These are phyloP conservation scores for Uromys caudimaculatus DNA, from an alignment of 2,797 vertebrate genomes.

Conservation along the genomic window DNA sequence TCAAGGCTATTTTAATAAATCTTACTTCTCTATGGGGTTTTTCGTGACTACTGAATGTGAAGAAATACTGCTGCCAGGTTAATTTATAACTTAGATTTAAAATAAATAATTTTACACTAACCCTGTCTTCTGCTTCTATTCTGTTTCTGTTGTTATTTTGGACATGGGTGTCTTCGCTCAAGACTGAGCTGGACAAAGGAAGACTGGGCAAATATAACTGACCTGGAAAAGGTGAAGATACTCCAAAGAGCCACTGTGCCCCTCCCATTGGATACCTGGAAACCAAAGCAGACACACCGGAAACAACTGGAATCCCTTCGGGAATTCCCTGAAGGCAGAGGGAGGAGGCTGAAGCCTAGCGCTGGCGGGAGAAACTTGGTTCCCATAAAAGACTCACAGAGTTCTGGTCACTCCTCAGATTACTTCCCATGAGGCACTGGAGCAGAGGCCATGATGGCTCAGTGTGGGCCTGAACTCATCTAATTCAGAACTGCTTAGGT, in stretches of 20 bases:
- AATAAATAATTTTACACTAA: too few species aligned
- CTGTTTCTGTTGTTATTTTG: neutral
- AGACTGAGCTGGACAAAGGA: neutral
- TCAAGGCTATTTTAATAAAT: neutral
- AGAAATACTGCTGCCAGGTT: neutral
- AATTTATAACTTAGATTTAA: neutral
- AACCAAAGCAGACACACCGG: accelerated
- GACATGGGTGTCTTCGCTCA: neutral
- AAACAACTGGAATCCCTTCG: neutral
- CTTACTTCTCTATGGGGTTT: too few species aligned
- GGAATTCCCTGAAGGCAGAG: neutral
- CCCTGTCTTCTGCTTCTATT: too few species aligned
- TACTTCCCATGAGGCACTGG: neutral
- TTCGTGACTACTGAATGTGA: neutral
- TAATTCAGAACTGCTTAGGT: neutral
- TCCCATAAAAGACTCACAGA: neutral
- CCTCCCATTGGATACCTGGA: neutral
- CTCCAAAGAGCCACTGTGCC: neutral
- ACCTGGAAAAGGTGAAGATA: neutral
- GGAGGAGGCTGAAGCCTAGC: neutral
- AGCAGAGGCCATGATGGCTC: neutral
- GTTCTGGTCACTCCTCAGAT: neutral
- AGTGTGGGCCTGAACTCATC: neutral
- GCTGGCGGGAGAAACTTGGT: neutral
- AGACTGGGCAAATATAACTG: neutral